Evolutionary conservation across 2,113 vertebrate genomes (phyloP), one percentile per base, ranked within the genome.

Genomic region (Hippocampus comes): DNA sequence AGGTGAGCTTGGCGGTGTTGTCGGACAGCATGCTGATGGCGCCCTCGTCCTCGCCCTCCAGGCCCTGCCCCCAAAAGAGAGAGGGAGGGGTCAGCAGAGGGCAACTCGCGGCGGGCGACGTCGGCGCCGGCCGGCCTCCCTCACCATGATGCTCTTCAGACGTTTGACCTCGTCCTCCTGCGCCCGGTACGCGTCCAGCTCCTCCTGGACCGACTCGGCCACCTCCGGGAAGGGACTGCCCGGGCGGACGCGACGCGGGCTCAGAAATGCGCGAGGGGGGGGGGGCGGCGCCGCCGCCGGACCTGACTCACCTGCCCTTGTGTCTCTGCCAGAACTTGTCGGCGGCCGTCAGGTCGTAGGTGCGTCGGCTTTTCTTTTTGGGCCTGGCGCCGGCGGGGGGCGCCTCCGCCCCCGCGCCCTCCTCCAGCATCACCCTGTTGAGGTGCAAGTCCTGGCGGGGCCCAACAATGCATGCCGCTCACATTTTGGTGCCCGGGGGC

Each of bases 1-100:
- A 99, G 23, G 97, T 99, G 74, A 99, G 93, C 82, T 99, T 99
- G 77, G 97, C 97, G 34, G 97, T 99, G 88, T 98, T 99, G 90
- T 99, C 97, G 67, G 97, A 98, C 81, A 99, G 89, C 96, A 98
- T 98, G 89, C 97, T 98, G 90, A 99, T 98, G 83, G 97, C 97
- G 81, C 97, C 97, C 86, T 99, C 97, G 84, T 99, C 97, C 81
- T 99, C 97, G 30, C 95, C 97, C 89, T 99, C 97, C 76, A 99
- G 91, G 48, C 97, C 97, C 97, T 99, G 75, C 64, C 73, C 38
- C 82, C 60, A 77, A 5, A 76, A 57, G 8, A 63, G 41, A 17
- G 3, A 5, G 18, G 1, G 2, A 20, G 4, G 17, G 5, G 49
- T 18, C 20, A 6, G 55, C 21, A 25, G 20, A 70, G 14, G 46